phyloP scores from a whole-genome alignment of 1,140 invertebrate species.

The Drosophila ironensis region DNA sequence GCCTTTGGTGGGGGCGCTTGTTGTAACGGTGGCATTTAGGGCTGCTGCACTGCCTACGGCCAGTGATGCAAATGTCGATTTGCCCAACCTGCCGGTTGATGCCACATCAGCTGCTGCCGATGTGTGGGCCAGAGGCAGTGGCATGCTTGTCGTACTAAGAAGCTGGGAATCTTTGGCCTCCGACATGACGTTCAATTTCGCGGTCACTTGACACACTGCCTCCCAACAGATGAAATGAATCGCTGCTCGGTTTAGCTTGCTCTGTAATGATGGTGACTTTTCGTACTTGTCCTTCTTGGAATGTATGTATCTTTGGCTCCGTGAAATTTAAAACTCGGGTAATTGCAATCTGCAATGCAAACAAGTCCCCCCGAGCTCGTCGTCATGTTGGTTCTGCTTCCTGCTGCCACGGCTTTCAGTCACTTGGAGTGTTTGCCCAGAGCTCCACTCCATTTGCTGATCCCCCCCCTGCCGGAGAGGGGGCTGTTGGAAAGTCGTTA shows the following conservation, averaged over 20 bases:
- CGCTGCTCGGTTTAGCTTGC: conserved; percentile 6
- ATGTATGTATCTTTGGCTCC: conserved; percentile 23
- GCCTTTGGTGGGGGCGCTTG: not conserved
- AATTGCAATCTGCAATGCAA: conserved; percentile 76
- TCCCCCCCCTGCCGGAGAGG: too few species aligned
- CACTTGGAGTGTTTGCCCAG: conserved; percentile 44
- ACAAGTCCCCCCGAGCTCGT: conserved; percentile 43
- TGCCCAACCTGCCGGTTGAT: conserved; percentile 34
- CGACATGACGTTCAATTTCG: conserved; percentile 55
- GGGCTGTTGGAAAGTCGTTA: conserved; percentile 24
- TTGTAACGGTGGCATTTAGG: conserved; percentile 18
- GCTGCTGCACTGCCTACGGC: conserved; percentile 34
- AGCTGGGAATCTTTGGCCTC: conserved; percentile 23
- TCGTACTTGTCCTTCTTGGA: not conserved
- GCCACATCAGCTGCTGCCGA: conserved; percentile 1
- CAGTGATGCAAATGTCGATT: conserved; percentile 55
- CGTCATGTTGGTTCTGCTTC: not conserved
- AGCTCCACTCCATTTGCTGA: conserved; percentile 24
- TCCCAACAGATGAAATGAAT: conserved; percentile 44
- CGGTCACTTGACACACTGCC: conserved; percentile 4
- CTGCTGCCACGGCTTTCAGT: conserved; percentile 10
- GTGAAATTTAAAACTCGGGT: conserved; percentile 50
- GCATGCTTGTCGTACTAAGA: conserved; percentile 35
- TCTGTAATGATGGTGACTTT: conserved; percentile 13
- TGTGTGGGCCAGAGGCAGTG: conserved; percentile 21